Base-by-base conservation (phyloP, 1,140 invertebrate genomes). In the Diorhabda sublineata region DNA sequence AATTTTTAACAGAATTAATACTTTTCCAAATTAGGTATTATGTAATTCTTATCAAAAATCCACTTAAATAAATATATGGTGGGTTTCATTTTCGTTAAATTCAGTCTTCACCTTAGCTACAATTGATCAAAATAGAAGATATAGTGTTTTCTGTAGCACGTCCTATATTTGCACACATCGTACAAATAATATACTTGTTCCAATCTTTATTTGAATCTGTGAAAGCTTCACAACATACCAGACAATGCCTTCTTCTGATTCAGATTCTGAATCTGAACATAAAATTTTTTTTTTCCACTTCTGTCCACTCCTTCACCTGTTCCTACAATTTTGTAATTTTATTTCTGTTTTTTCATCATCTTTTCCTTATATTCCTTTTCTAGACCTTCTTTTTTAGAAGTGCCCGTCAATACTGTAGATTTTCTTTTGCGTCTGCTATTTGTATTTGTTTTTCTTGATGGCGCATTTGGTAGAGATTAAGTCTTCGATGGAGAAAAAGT, bases 381-480 rank as follows among this genome's bases (percentile, higher is more conserved):
- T 52, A 52, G 8, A 52, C 2, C 0, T 52, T 52, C 45, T 52
- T 52, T 2, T 52, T 52, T 9, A 1, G 45, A 9, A 6, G 52
- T 66, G 57, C 66, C 68, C 42, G 61, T 66, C 42, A 69, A 66
- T 4, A 69, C 61, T 41, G 45, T 52, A 5, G 63, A 69, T 66
- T 66, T 69, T 41, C 68, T 45, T 61, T 69, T 69, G 26, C 68
- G 57, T 44, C 68, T 56, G 11, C 52, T 61, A 5, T 9, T 45
- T 65, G 43, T 57, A 56, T 56, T 45, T n/a, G 41, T 5, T 61
- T 69, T 58, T 59, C 65, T n/a, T 66, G 65, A n/a, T 59, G 65
- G 56, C 26, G 65, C 56, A 47, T 66, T 66, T 59, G 64, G 56
- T 43, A 65, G 8, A 52, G 45, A 9, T 52, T 9, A 1, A 52